Percentiles rank a stretch among this genome's conserved stretches.
Conservation (phyloP, 2,797 vertebrate genomes). For the Halcyon leucocephala region DNA sequence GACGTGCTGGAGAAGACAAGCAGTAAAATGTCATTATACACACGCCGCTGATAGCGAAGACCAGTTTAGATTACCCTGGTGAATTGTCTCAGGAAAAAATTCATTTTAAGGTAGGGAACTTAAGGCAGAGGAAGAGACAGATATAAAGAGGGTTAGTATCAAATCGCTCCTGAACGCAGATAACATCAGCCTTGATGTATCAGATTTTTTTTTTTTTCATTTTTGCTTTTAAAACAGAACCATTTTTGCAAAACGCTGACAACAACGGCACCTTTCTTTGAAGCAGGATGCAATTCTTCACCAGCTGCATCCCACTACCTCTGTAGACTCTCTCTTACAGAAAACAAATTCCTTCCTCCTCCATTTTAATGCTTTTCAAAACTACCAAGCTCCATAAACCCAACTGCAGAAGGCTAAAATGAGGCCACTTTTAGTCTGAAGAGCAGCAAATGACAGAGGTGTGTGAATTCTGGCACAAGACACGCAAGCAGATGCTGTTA, state of each 20-base stretch:
- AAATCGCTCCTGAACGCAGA: neutral
- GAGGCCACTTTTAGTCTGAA: neutral
- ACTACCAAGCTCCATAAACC: neutral
- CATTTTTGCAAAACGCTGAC: neutral
- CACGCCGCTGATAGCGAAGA: neutral
- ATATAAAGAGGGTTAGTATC: conserved; percentile 11
- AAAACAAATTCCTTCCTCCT: neutral
- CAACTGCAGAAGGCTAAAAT: neutral
- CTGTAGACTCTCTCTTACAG: fast-evolving
- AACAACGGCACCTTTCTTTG: neutral
- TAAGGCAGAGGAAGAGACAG: neutral
- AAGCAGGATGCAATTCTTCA: neutral
- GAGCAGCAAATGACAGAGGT: neutral
- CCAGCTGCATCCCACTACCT: neutral
- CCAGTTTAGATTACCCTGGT: neutral
- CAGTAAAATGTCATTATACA: conserved; percentile 17
- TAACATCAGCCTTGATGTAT: neutral
- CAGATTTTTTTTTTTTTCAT: neutral
- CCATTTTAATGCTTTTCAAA: neutral
- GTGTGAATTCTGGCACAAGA: neutral
- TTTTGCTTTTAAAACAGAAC: neutral
- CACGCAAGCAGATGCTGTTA: neutral
- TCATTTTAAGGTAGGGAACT: conserved; percentile 24
- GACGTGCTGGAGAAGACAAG: neutral
- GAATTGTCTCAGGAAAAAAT: neutral